Evolutionary conservation across 2,113 vertebrate genomes (phyloP).

Genomic region (Struthidea cinerea): DNA sequence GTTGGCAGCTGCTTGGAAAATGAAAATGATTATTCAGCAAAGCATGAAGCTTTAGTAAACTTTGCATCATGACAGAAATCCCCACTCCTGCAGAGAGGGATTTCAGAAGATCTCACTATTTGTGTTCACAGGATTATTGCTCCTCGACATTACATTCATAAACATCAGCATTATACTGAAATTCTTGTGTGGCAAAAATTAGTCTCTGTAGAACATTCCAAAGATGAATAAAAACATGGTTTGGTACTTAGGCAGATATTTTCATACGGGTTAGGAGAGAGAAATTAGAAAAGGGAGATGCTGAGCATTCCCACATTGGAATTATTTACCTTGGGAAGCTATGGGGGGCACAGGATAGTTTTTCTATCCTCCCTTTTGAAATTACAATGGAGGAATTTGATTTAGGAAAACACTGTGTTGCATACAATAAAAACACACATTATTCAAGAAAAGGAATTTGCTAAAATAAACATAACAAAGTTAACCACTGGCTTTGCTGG

Average conservation of each 20-base stretch:
- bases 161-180: not conserved
- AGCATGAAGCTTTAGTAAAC: not conserved
- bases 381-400: not conserved
- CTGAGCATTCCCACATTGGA: not conserved
- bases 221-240: not conserved
- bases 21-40: not conserved
- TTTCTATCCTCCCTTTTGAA: not conserved
- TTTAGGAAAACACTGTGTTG: not conserved
- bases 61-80: not conserved
- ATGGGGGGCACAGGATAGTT: accelerated
- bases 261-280: not conserved
- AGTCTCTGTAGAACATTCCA: not conserved
- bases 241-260: not conserved
- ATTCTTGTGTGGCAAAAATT: not conserved
- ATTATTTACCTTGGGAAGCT: accelerated
- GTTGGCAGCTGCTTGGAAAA: not conserved
- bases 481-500: not conserved
- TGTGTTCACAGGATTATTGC: not conserved
- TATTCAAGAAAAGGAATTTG: not conserved
- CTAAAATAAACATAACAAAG: not conserved
- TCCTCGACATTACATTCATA: not conserved
- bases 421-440: not conserved
- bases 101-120: not conserved
- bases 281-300: not conserved
- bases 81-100: not conserved